Evolutionary conservation across 2,797 vertebrate species (phyloP).

Genomic region (Manis crassicaudata): DNA sequence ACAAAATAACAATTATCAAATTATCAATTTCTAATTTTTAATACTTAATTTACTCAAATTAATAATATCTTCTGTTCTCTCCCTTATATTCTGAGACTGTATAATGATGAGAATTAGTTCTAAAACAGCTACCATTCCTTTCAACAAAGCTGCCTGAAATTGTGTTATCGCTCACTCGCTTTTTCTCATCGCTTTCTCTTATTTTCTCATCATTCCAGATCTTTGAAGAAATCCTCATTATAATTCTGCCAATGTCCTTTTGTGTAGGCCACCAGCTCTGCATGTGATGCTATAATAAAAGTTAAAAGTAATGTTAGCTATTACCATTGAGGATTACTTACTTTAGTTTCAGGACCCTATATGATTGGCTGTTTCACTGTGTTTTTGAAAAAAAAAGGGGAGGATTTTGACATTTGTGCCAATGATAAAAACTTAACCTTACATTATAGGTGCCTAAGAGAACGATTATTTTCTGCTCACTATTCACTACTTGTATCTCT

Average conservation of each 20-base stretch:
- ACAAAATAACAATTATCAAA: slow-evolving; percentile 35
- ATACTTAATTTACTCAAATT: slow-evolving; percentile 53
- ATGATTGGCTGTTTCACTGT: slow-evolving; percentile 34
- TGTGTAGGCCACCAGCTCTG: slow-evolving; percentile 81
- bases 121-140: slow-evolving; percentile 33
- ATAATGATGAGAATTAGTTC: slow-evolving; percentile 50
- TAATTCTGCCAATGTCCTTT: slow-evolving; percentile 80
- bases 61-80: slow-evolving; percentile 28
- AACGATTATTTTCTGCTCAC: background rate
- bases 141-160: slow-evolving; percentile 70
- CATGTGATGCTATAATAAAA: slow-evolving; percentile 78
- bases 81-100: background rate
- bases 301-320: slow-evolving; percentile 77
- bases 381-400: slow-evolving; percentile 9
- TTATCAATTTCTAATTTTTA: slow-evolving; percentile 24
- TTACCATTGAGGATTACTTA: slow-evolving; percentile 49
- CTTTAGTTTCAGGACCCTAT: slow-evolving; percentile 60
- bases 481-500: slow-evolving; percentile 1
- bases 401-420: background rate
- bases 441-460: background rate
- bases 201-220: slow-evolving; percentile 79
- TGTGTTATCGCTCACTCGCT: slow-evolving; percentile 75
- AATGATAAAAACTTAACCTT: slow-evolving; percentile 38
- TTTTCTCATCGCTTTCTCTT: slow-evolving; percentile 77
- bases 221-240: slow-evolving; percentile 81